A percentile compares a stretch with the other conserved stretches of the same genome.
Evolutionary conservation across 2,888 invertebrate genomes (phyloP).

Genomic region (Callyntrura guangdongensis): DNA sequence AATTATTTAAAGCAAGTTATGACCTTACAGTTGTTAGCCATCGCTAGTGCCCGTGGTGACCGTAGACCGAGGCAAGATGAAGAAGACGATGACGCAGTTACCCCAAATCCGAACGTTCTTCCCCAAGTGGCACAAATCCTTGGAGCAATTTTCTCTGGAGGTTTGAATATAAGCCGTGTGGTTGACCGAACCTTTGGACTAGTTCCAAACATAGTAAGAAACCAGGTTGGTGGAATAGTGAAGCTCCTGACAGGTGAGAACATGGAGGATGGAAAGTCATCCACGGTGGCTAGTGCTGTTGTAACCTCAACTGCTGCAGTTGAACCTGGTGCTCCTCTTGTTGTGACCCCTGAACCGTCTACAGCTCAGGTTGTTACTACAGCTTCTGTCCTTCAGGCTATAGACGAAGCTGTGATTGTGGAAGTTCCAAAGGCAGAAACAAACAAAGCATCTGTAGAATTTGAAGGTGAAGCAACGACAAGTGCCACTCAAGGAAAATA

Average conservation of each 20-base stretch:
- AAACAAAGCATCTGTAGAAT: conserved; percentile 19
- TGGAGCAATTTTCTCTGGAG: conserved; percentile 84
- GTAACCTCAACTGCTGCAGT: not conserved
- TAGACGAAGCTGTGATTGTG: not conserved
- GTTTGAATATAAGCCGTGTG: conserved; percentile 82
- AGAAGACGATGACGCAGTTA: conserved; percentile 70
- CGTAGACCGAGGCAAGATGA: conserved; percentile 78
- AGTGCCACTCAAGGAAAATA: conserved; percentile 61
- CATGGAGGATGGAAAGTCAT: conserved; percentile 27
- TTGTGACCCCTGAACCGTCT: not conserved
- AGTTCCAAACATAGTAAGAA: conserved; percentile 81
- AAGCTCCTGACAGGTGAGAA: conserved; percentile 81
- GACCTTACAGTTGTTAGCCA: conserved; percentile 81
- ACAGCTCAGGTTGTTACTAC: not conserved
- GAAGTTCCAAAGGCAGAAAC: conserved; percentile 18
- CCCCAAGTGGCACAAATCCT: conserved; percentile 84
- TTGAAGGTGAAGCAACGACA: not conserved
- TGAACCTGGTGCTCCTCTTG: not conserved
- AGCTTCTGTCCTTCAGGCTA: not conserved
- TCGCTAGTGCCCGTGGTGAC: conserved; percentile 74
- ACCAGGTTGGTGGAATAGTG: conserved; percentile 83
- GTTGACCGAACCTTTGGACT: conserved; percentile 82
- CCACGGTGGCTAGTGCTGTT: not conserved
- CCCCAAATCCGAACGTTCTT: conserved; percentile 83
- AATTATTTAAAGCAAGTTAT: not conserved